Conservation (phyloP, 2,797 vertebrate species). For the Menidia menidia region DNA sequence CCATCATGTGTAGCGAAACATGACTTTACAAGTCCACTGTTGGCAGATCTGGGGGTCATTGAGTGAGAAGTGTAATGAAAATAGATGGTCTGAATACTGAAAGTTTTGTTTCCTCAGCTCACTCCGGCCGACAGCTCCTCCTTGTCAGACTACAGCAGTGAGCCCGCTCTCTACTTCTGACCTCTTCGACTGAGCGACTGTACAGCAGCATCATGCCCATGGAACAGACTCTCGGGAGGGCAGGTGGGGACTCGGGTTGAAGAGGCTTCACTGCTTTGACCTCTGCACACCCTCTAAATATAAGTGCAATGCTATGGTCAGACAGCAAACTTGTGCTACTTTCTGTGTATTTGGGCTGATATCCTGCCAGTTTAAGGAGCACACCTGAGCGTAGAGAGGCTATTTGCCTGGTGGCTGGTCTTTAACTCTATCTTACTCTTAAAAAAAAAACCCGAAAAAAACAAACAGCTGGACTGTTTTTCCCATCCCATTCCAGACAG, state of each 20-base stretch:
- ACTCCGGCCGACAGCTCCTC: conserved; percentile 90
- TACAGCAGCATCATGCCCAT: conserved; percentile 52
- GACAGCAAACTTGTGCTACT: conserved; percentile 26
- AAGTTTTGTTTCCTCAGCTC: conserved; percentile 80
- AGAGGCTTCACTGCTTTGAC: conserved; percentile 30
- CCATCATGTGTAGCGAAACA: no score
- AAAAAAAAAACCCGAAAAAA: conserved; percentile 10
- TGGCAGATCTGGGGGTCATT: no score
- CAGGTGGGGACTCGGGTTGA: no score
- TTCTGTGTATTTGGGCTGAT: conserved; percentile 24
- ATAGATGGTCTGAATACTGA: neutral
- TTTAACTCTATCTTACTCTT: neutral
- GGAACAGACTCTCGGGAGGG: conserved; percentile 10
- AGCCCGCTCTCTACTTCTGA: conserved; percentile 97
- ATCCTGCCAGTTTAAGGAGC: conserved; percentile 50
- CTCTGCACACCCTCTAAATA: conserved; percentile 43
- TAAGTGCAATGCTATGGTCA: conserved; percentile 56
- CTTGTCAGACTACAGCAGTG: conserved; percentile 94
- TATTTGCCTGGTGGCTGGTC: neutral
- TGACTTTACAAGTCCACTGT: no score
- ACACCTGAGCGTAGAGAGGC: conserved; percentile 9
- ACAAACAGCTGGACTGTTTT: conserved; percentile 78
- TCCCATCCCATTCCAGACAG: conserved; percentile 34
- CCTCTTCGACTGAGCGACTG: conserved; percentile 46
- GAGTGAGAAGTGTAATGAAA: no score